These are phyloP conservation scores for Monochamus saltuarius DNA, from an alignment of 1,140 invertebrate genomes.

Conservation along the genomic window DNA sequence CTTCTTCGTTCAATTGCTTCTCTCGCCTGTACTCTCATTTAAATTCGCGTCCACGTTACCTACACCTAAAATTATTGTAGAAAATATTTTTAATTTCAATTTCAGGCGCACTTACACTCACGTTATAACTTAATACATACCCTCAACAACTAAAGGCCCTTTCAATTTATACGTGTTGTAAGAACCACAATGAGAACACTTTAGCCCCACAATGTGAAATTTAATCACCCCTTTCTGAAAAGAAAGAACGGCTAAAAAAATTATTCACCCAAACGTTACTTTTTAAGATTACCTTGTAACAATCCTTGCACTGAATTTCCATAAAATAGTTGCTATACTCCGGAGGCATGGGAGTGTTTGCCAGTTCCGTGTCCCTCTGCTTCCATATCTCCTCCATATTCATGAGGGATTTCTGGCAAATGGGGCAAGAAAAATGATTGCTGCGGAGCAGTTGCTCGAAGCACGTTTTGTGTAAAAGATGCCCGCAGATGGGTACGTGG, in stretches of 20 bases:
- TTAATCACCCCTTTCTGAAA: constrained; percentile 73
- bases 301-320: constrained; percentile 84
- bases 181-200: constrained; percentile 79
- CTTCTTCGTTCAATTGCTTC: neutral
- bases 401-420: constrained; percentile 79
- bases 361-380: constrained; percentile 77
- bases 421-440: constrained; percentile 84
- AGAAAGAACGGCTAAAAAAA: constrained; percentile 26
- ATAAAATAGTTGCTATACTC: constrained; percentile 77
- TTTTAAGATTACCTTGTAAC: constrained; percentile 68
- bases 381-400: constrained; percentile 83
- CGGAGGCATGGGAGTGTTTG: constrained; percentile 75
- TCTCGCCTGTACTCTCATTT: constrained; percentile 3
- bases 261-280: constrained; percentile 7
- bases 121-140: constrained; percentile 20
- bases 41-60: constrained; percentile 2
- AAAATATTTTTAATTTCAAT: neutral
- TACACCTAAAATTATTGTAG: constrained; percentile 1
- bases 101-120: neutral
- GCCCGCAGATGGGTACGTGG: constrained; percentile 83
- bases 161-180: constrained; percentile 82
- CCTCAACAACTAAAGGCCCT: constrained; percentile 45
- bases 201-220: constrained; percentile 83
- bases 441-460: constrained; percentile 75
- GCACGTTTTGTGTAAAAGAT: constrained; percentile 78